Percentiles rank a stretch among this genome's conserved stretches.
These are phyloP conservation scores for Silurus glanis DNA, from an alignment of 2,113 vertebrate genomes.

Conservation along the genomic window DNA sequence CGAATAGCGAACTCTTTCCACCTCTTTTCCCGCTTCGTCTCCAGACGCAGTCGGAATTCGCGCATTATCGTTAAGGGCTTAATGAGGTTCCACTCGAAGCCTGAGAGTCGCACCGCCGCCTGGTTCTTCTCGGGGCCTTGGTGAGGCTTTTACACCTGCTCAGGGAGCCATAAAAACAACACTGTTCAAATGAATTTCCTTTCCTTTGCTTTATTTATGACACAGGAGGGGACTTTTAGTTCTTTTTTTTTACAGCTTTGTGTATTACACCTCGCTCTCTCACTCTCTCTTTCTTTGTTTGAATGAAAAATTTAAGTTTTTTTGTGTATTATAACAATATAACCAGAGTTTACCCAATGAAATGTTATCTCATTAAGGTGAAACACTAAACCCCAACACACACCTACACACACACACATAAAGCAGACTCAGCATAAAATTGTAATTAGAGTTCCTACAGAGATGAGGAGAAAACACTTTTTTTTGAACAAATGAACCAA, in stretches of 20 bases:
- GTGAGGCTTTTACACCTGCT: background rate
- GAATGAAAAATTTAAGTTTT: background rate
- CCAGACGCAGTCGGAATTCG: background rate
- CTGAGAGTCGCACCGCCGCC: background rate
- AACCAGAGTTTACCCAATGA: background rate
- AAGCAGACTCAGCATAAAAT: background rate
- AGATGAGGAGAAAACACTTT: background rate
- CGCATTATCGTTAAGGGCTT: conserved; percentile 25
- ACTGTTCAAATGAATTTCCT: conserved; percentile 26
- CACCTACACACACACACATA: background rate
- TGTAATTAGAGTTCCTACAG: background rate
- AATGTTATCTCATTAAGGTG: background rate
- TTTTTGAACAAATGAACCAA: background rate
- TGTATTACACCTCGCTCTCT: background rate
- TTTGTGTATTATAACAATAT: background rate
- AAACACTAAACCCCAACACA: background rate
- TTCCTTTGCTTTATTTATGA: background rate
- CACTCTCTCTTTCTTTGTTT: too few species aligned
- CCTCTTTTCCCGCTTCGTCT: background rate
- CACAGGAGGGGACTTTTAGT: background rate
- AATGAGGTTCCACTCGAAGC: conserved; percentile 24
- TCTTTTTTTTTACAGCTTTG: background rate
- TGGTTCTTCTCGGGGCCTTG: conserved; percentile 7
- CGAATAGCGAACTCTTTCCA: background rate
- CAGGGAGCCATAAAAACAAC: conserved; percentile 20